Evolutionary conservation across 1,140 invertebrate species (phyloP).

Genomic region (Callitettix versicolor): DNA sequence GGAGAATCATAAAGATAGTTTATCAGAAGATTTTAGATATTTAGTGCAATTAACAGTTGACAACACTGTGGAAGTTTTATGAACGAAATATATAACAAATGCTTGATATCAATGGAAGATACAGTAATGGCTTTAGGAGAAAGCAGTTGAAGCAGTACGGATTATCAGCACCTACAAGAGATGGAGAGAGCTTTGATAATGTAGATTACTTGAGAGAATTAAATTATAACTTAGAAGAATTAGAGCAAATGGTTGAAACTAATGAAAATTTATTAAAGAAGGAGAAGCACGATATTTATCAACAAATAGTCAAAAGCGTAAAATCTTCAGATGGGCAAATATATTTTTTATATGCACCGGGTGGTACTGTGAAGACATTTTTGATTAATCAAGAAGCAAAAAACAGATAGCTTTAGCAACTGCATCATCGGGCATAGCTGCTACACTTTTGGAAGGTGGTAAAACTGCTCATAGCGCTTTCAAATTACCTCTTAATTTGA

Average conservation of each 20-base stretch:
- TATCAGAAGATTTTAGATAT: neutral
- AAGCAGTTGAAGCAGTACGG: neutral
- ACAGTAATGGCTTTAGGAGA: too few species aligned
- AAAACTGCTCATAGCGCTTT: conserved; percentile 31
- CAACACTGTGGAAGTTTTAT: neutral
- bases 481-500: conserved; percentile 24
- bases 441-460: conserved; percentile 34
- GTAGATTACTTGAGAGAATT: neutral
- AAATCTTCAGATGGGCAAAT: neutral
- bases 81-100: neutral
- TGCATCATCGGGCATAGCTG: conserved; percentile 37
- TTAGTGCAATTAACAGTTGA: neutral
- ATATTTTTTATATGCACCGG: conserved; percentile 27
- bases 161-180: neutral
- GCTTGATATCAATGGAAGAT: neutral
- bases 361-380: conserved; percentile 33
- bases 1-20: neutral
- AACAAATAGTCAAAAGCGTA: neutral
- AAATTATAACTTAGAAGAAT: too few species aligned
- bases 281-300: neutral
- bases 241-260: too few species aligned
- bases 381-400: conserved; percentile 23
- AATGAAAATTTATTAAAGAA: neutral
- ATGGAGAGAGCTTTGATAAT: neutral
- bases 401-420: conserved; percentile 28